Percentiles rank a stretch among this genome's conserved stretches.
Conservation (phyloP, 1,140 invertebrate species). For the Semibalanus balanoides region DNA sequence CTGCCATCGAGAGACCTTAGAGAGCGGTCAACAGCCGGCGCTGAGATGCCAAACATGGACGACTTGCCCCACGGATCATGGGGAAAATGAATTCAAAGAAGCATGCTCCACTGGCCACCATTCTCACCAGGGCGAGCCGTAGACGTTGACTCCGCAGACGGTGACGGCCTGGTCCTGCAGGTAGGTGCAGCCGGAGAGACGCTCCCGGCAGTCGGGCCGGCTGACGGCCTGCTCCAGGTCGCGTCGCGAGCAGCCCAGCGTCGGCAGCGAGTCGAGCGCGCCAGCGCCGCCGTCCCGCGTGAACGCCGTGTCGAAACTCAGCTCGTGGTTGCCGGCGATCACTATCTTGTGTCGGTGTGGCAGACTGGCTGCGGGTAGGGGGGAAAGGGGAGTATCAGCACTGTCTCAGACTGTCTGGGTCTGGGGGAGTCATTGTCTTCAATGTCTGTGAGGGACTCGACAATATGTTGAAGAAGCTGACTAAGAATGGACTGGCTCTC, state of each 20-base stretch:
- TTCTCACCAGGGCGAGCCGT: constrained; percentile 70
- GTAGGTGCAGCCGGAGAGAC: constrained; percentile 63
- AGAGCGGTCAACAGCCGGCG: no score
- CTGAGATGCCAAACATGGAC: no score
- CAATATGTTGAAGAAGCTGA: no score
- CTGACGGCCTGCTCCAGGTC: constrained; percentile 45
- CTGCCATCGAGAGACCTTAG: no score
- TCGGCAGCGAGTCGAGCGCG: constrained; percentile 47
- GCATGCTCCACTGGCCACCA: no score
- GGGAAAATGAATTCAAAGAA: no score
- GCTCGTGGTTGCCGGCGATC: constrained; percentile 78
- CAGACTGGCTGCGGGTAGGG: constrained; percentile 39
- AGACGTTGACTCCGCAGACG: constrained; percentile 63
- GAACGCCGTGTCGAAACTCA: constrained; percentile 62
- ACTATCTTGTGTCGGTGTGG: constrained; percentile 73
- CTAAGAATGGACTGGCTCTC: no score
- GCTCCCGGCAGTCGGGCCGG: constrained; percentile 41
- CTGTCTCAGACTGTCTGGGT: no score
- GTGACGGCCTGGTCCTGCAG: constrained; percentile 52
- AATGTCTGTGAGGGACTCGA: no score
- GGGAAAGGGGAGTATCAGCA: no score
- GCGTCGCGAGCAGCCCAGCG: constrained; percentile 48
- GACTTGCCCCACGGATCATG: no score
- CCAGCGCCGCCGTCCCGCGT: constrained; percentile 39
- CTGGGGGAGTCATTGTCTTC: no score